A percentile compares a stretch with the other conserved stretches of the same genome.
phyloP scores from a whole-genome alignment of 2,797 vertebrate species.

The Poecilia gillii region DNA sequence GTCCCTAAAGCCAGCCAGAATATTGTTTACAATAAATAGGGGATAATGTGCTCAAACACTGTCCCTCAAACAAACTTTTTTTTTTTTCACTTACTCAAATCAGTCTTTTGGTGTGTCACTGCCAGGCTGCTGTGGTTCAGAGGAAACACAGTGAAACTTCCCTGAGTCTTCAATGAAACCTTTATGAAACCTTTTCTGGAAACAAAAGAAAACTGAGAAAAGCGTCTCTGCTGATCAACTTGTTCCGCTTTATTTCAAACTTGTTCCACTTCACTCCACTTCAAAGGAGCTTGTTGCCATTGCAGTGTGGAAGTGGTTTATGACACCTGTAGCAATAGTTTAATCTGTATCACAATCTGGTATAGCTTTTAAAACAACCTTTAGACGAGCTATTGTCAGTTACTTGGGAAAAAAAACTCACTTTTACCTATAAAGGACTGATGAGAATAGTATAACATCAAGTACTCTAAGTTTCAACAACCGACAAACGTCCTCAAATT shows the following conservation, averaged over 20 bases:
- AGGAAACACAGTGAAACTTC: constrained; percentile 16
- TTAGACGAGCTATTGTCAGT: not conserved
- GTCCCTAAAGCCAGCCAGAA: not conserved
- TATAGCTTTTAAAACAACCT: not conserved
- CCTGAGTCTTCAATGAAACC: constrained; percentile 10
- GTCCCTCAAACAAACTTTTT: not conserved
- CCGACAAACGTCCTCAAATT: not conserved
- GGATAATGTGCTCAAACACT: not conserved
- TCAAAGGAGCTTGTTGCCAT: constrained; percentile 13
- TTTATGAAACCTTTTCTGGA: constrained; percentile 40
- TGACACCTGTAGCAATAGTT: constrained; percentile 1
- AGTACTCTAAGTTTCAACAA: not conserved
- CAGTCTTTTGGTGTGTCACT: not conserved
- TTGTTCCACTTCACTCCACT: not conserved
- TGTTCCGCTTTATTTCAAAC: not conserved
- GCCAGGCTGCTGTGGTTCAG: constrained; percentile 21
- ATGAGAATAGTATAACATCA: not conserved
- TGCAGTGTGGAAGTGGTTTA: constrained; percentile 25
- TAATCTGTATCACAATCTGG: not conserved
- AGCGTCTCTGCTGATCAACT: constrained; percentile 20
- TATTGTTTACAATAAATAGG: not conserved
- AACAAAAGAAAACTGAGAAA: constrained; percentile 28
- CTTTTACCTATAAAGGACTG: not conserved
- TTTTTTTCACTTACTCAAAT: constrained; percentile 14
- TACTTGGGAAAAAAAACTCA: not conserved